Evolutionary conservation across 92 coral and sea anemone species (phyloP).

Genomic region (Isaurus tuberculatus): DNA sequence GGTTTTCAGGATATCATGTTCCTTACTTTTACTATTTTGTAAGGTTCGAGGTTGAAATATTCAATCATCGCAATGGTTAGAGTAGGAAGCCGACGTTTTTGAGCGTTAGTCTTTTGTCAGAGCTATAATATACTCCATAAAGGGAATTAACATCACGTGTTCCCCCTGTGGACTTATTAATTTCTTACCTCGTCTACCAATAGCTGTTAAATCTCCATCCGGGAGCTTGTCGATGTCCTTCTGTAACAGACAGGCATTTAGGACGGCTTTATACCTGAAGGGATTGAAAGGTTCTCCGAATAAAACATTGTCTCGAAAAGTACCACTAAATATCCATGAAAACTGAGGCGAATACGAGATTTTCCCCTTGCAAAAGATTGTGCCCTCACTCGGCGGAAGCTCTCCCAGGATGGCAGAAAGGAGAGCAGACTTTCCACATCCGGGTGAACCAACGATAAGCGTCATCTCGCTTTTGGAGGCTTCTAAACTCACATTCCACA

Average conservation of each 20-base stretch:
- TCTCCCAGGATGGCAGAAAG: slow-evolving; percentile 82
- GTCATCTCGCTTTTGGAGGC: slow-evolving; percentile 80
- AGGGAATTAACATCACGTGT: too few species aligned
- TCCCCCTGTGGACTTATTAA: not conserved
- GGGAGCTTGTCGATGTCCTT: slow-evolving; percentile 77
- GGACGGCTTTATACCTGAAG: slow-evolving; percentile 84
- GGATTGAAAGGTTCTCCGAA: slow-evolving; percentile 84
- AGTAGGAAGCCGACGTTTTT: too few species aligned
- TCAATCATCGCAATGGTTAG: too few species aligned
- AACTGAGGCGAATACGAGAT: slow-evolving; percentile 85
- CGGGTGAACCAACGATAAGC: slow-evolving; percentile 81
- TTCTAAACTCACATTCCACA: slow-evolving; percentile 65
- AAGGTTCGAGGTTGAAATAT: too few species aligned
- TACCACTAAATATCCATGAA: slow-evolving; percentile 75
- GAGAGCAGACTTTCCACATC: slow-evolving; percentile 86
- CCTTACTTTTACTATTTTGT: too few species aligned
- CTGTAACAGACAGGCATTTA: slow-evolving; percentile 80
- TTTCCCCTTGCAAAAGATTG: slow-evolving; percentile 72
- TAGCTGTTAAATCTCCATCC: slow-evolving; percentile 82
- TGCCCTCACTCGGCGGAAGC: slow-evolving; percentile 78
- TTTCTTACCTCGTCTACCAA: slow-evolving; percentile 62
- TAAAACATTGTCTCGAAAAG: slow-evolving; percentile 71
- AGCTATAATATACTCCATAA: too few species aligned
- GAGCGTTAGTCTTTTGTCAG: too few species aligned
- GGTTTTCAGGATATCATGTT: too few species aligned